Percentiles rank a stretch among this genome's conserved stretches.
Evolutionary conservation across 2,797 vertebrate species (phyloP).

Genomic region (Pyrrhura leucotis): DNA sequence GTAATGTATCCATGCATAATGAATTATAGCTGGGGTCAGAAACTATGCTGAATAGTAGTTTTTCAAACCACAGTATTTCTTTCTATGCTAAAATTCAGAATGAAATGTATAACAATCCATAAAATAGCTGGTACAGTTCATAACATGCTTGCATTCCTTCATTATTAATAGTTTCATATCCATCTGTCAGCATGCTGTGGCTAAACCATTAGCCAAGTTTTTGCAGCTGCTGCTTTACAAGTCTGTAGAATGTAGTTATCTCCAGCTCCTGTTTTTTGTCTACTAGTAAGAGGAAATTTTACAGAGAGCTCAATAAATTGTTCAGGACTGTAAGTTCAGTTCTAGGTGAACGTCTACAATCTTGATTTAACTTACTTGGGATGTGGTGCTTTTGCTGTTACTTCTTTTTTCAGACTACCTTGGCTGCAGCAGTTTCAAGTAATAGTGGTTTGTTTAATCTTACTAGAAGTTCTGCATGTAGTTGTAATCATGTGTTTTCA

Average conservation of each 20-base stretch:
- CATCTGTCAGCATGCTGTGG: conserved; percentile 16
- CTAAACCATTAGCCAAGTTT: conserved; percentile 16
- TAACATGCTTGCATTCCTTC: conserved; percentile 47
- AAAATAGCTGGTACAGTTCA: background rate
- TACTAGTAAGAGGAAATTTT: conserved; percentile 7
- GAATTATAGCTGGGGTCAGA: conserved; percentile 24
- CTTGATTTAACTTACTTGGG: background rate
- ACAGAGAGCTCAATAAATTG: background rate
- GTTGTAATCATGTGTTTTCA: background rate
- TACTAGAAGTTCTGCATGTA: background rate
- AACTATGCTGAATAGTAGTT: conserved; percentile 18
- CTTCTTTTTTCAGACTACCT: background rate
- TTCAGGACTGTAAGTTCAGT: background rate
- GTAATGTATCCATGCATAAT: background rate
- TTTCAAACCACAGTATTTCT: conserved; percentile 44
- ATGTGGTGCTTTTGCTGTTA: background rate
- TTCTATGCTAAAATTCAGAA: conserved; percentile 4
- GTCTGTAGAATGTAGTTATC: background rate
- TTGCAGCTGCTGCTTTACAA: conserved; percentile 32
- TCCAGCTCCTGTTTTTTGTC: conserved; percentile 35
- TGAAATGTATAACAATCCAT: background rate
- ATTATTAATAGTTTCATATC: conserved; percentile 27
- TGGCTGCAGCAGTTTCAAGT: background rate
- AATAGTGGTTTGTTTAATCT: background rate
- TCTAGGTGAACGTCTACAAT: background rate